Evolutionary conservation across 2,797 vertebrate genomes (phyloP).

Genomic region (Denticeps clupeoides): DNA sequence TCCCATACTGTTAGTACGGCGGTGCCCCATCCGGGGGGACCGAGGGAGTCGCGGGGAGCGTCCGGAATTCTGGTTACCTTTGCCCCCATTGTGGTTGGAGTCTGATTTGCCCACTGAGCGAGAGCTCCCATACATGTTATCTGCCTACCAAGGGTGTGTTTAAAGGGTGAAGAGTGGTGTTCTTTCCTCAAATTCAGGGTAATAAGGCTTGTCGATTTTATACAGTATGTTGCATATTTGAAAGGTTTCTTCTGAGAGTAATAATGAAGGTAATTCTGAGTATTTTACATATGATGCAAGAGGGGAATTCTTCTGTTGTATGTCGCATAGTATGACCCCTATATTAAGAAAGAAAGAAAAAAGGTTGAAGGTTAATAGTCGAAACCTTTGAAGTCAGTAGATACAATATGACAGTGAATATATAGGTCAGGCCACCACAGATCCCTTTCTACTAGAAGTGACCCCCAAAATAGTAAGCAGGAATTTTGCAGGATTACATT

Average conservation of each 20-base stretch:
- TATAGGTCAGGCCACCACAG: too few relatives aligned
- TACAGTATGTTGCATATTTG: background rate
- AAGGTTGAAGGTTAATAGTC: background rate
- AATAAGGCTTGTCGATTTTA: background rate
- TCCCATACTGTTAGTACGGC: slow-evolving; percentile 93
- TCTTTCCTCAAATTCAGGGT: too few relatives aligned
- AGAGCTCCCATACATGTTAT: slow-evolving; percentile 88
- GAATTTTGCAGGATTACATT: too few relatives aligned
- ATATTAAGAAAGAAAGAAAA: background rate
- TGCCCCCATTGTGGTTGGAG: slow-evolving; percentile 72
- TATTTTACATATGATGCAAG: background rate
- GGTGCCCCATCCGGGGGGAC: slow-evolving; percentile 90
- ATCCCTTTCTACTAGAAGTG: too few relatives aligned
- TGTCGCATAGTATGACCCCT: slow-evolving; percentile 2
- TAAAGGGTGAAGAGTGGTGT: background rate
- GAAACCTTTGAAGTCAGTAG: background rate
- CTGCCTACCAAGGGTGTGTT: slow-evolving; percentile 14
- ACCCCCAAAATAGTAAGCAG: too few relatives aligned
- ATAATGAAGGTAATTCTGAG: background rate
- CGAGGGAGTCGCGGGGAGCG: slow-evolving; percentile 89
- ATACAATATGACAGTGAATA: background rate
- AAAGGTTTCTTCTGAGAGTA: background rate
- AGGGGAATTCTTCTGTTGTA: background rate
- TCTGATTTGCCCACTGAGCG: slow-evolving; percentile 91
- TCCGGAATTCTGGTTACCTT: slow-evolving; percentile 80